Base-by-base conservation (phyloP, 2,113 vertebrate genomes). In the Burhinus bistriatus region DNA sequence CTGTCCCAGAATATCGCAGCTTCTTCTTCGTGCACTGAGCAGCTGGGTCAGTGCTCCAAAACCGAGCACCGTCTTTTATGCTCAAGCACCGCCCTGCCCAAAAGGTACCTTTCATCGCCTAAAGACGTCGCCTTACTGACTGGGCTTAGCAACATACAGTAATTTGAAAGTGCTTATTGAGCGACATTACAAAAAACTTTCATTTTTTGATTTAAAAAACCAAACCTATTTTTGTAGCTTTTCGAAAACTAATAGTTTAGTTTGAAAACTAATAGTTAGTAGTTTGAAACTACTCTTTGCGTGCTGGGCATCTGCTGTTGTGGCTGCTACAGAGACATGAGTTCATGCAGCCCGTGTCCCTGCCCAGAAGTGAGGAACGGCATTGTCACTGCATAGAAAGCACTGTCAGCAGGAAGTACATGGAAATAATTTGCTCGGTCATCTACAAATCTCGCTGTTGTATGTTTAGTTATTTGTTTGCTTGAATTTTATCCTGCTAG, bases 31-130 rank as follows among this genome's bases (percentile, higher is more conserved):
- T 51, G 26, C 51, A 22, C 55, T 2, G 57, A 96, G 92, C 89
- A 97, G 64, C 86, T 85, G 87, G 52, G 89, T 82, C 89, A 80
- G 87, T 52, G 47, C 69, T 84, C 62, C 72, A 77, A 90, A 93
- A 87, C 79, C 42, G 91, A 94, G 94, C 83, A 25, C n/a, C 66
- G 72, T 15, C 72, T 85, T 92, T 89, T 69, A 69, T 87, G 66
- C 81, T 89, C 0, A 94, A 95, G 84, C 62, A 79, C 72, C 21
- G 40, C 40, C 9, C 44, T 38, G 9, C 44, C 79, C 21, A 81
- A 94, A 87, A 92, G 25, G 54, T 65, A 90, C 61, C 27, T 61
- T 58, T 83, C 61, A 42, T 51, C 78, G 55, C 54, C 73, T 72
- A 30, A 90, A 51, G 38, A 38, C 30, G 9, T 49, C 58, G 21